Evolutionary conservation across 1,140 invertebrate species (phyloP).

Genomic region (Heliconius eleuchia): DNA sequence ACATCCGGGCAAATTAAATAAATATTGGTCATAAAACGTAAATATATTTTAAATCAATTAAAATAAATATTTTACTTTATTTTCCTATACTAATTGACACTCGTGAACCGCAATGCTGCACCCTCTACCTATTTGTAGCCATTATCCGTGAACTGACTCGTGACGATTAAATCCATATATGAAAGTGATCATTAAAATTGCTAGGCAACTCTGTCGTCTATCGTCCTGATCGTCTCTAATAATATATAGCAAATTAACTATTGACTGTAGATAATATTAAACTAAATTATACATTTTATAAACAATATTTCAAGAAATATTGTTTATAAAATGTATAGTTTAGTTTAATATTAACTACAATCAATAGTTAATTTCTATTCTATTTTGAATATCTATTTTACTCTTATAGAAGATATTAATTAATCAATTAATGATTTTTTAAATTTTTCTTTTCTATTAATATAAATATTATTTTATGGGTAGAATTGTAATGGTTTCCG

Average conservation of each 20-base stretch:
- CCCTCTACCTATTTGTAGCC: conserved; percentile 30
- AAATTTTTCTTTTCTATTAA: neutral
- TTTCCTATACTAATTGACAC: conserved; percentile 35
- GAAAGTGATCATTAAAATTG: conserved; percentile 42
- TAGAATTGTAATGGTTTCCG: neutral
- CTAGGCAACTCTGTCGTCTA: conserved; percentile 26
- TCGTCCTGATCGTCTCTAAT: neutral
- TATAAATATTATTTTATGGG: neutral
- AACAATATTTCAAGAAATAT: no score
- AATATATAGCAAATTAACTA: no score
- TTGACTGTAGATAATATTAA: no score
- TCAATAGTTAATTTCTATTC: no score
- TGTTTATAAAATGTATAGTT: no score
- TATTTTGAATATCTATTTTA: no score
- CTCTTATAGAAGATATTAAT: no score
- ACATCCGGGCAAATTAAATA: neutral
- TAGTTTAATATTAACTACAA: no score
- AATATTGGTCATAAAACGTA: neutral
- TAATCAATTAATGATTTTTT: neutral
- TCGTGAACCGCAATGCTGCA: conserved; percentile 29
- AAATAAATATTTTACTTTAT: conserved; percentile 32
- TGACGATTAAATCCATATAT: conserved; percentile 34
- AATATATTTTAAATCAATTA: conserved; percentile 23
- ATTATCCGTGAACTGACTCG: conserved; percentile 39
- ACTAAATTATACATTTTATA: no score